These are phyloP conservation scores for Diglossa cyanea DNA, from an alignment of 2,797 vertebrate species.

Conservation along the genomic window DNA sequence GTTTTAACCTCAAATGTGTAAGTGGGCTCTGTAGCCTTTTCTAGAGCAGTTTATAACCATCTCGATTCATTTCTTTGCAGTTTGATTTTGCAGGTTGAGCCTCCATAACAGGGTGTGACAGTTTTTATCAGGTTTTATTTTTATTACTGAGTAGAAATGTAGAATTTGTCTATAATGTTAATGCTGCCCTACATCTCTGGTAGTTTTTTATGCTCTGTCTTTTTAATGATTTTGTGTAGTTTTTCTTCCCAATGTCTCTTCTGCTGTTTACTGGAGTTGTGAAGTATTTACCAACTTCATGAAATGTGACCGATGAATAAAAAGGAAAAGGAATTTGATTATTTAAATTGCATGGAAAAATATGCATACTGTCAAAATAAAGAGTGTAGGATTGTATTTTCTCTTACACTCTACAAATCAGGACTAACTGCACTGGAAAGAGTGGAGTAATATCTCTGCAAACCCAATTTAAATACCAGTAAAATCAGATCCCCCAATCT, in stretches of 20 bases:
- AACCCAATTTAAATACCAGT: background rate
- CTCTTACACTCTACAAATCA: background rate
- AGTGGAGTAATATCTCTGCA: background rate
- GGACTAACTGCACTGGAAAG: background rate
- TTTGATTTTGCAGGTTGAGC: constrained; percentile 43
- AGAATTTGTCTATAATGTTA: background rate
- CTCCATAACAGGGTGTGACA: constrained; percentile 32
- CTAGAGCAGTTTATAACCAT: constrained; percentile 19
- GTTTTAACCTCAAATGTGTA: background rate
- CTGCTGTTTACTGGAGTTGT: constrained; percentile 9
- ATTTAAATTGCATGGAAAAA: constrained; percentile 50
- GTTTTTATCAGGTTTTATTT: constrained; percentile 60
- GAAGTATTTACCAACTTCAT: constrained; percentile 26
- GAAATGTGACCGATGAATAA: background rate
- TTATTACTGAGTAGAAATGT: constrained; percentile 39
- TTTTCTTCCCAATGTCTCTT: constrained; percentile 14
- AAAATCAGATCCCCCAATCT: background rate
- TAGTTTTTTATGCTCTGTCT: background rate
- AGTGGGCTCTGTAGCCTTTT: background rate
- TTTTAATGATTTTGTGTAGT: constrained; percentile 27
- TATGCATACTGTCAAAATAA: constrained; percentile 26
- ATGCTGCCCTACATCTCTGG: constrained; percentile 5
- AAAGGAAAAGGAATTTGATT: background rate
- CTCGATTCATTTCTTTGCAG: constrained; percentile 18
- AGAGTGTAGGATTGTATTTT: background rate